Evolutionary conservation across 2,113 vertebrate species (phyloP), one percentile per base, ranked within the genome.

Genomic region (Ophthalmolycus amberensis): DNA sequence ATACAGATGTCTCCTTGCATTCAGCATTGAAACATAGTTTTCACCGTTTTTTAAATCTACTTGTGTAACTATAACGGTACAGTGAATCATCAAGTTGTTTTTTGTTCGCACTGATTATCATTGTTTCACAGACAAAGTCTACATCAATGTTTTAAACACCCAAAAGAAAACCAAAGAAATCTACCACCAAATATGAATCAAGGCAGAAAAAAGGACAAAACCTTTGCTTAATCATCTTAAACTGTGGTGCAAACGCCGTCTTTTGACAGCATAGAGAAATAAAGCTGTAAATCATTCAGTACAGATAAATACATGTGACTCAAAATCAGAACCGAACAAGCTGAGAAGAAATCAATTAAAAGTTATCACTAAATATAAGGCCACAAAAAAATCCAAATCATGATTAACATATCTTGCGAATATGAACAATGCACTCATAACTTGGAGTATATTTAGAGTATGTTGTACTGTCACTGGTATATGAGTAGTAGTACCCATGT

Each of bases 331-430:
- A 77, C 5, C 25, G 67, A 79, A 83, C 52, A 2, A 85, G 4
- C 78, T 27, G 52, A 79, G 70, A 76, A 60, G 62, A 85, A 80
- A 87, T 59, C 60, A 80, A 83, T 69, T 40, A 56, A 7, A 84
- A 77, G 60, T 73, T 65, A 77, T 80, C 65, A 90, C 83, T 83
- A 79, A 80, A 92, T 90, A 92, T 93, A 95, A 95, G 94, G 94
- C 94, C 93, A 94, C 94, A 63, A 81, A 93, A 92, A 89, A 69
- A 91, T 79, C 76, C 73, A 85, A 91, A 68, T 86, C 40, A 85
- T 66, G 63, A 76, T 77, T 79, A 86, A 85, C 34, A 67, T 60
- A 80, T 64, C 80, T 80, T 76, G 44, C 74, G 75, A 82, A 78
- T 80, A 80, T 82, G 75, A 79, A 75, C 42, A 65, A 85, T 40